These are phyloP conservation scores for Acrocyrtus sp. DNA, from an alignment of 2,888 invertebrate species.

Conservation along the genomic window DNA sequence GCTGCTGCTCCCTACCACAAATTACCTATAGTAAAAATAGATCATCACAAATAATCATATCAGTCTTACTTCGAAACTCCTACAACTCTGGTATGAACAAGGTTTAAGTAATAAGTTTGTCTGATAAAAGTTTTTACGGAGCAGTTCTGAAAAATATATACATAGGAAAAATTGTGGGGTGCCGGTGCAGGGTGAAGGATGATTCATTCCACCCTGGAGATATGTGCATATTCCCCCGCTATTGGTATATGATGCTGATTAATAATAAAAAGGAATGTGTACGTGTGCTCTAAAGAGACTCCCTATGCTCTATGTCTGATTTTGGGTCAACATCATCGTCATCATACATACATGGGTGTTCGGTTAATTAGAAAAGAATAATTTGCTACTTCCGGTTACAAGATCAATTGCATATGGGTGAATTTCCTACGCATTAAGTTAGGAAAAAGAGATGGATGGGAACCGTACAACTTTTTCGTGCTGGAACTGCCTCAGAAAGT, in stretches of 20 bases:
- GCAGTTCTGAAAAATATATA: no score
- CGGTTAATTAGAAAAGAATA: conserved; percentile 52
- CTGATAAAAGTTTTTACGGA: background rate
- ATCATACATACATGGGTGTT: no score
- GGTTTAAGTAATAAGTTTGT: no score
- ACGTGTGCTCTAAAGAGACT: background rate
- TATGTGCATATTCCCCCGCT: background rate
- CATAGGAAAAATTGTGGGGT: background rate
- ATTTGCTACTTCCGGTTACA: conserved; percentile 48
- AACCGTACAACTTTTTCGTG: no score
- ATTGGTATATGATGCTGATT: background rate
- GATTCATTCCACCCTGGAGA: background rate
- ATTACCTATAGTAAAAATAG: background rate
- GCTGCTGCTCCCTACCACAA: no score
- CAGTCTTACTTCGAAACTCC: background rate
- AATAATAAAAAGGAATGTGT: background rate
- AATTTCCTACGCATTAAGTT: no score
- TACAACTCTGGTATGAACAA: no score
- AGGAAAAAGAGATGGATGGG: no score
- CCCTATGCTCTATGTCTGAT: background rate
- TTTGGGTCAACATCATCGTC: background rate
- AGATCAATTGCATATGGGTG: background rate
- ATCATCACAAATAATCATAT: background rate
- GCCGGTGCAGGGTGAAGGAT: no score
- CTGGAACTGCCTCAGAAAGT: background rate